These are phyloP conservation scores for Agrilus cyanescens DNA, from an alignment of 2,888 invertebrate genomes.

Conservation along the genomic window DNA sequence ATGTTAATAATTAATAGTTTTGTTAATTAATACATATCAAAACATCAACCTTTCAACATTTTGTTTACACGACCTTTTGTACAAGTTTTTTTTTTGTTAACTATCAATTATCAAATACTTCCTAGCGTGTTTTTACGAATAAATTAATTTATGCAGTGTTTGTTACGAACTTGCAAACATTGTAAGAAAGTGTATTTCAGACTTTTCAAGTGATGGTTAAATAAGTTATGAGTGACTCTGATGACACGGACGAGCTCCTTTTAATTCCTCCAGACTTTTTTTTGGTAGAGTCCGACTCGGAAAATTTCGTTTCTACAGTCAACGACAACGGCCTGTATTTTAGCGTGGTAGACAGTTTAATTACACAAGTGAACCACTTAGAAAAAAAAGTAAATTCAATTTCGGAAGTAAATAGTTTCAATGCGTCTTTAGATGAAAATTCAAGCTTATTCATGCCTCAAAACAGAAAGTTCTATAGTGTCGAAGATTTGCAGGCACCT, in stretches of 20 bases:
- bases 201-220: neutral
- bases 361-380: slow-evolving; percentile 49
- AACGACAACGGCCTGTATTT: slow-evolving; percentile 25
- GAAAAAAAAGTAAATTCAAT: slow-evolving; percentile 39
- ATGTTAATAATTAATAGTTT: too few species aligned
- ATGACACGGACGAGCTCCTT: slow-evolving; percentile 73
- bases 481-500: slow-evolving; percentile 19
- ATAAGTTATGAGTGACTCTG: slow-evolving; percentile 53
- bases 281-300: slow-evolving; percentile 46
- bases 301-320: slow-evolving; percentile 24
- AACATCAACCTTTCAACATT: too few species aligned
- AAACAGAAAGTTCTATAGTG: slow-evolving; percentile 22
- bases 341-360: slow-evolving; percentile 49
- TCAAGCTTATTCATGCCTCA: slow-evolving; percentile 12
- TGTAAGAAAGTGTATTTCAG: too few species aligned
- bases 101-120: too few species aligned
- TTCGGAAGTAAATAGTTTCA: slow-evolving; percentile 23
- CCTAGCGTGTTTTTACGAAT: too few species aligned
- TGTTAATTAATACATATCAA: too few species aligned
- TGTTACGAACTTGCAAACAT: too few species aligned
- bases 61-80: too few species aligned
- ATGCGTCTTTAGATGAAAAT: slow-evolving; percentile 19
- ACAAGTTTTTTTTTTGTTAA: too few species aligned
- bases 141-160: too few species aligned
- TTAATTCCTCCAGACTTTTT: slow-evolving; percentile 70